These are phyloP conservation scores for Eulemur albifrons DNA, from an alignment of 2,797 vertebrate genomes.

Conservation along the genomic window DNA sequence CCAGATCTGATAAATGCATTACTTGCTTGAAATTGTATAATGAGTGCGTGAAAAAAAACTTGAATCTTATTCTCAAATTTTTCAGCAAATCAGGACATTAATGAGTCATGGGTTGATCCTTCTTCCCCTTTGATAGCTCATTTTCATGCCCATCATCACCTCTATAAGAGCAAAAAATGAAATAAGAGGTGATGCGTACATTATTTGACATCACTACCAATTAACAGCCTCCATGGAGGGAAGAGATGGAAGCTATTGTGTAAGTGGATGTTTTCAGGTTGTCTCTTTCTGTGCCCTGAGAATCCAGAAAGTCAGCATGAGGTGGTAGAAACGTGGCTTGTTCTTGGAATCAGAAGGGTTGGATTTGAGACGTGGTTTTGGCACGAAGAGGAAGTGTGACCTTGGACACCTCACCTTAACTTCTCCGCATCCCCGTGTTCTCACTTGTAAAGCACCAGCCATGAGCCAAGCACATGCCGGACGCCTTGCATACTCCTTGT, in stretches of 20 bases:
- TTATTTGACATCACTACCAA: constrained; percentile 31
- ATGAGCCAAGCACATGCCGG: neutral
- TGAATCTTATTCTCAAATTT: neutral
- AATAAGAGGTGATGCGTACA: constrained; percentile 38
- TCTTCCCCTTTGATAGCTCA: neutral
- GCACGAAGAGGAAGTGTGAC: neutral
- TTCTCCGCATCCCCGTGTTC: neutral
- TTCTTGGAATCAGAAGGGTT: neutral
- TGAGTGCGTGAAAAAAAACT: neutral
- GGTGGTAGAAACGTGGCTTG: neutral
- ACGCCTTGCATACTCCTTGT: neutral
- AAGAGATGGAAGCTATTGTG: neutral
- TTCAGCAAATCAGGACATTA: neutral
- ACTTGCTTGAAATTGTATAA: neutral
- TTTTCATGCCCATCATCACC: constrained; percentile 22
- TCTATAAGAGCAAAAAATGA: constrained; percentile 29
- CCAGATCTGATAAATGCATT: neutral
- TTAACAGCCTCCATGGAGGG: neutral
- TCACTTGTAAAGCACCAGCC: neutral
- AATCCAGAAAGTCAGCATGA: neutral
- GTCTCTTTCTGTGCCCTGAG: neutral
- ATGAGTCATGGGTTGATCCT: neutral
- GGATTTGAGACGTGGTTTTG: neutral
- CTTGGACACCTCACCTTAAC: neutral
- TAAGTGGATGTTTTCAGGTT: neutral